Evolutionary conservation across 2,888 invertebrate genomes (phyloP).

Genomic region (Leptura quadrifasciata): DNA sequence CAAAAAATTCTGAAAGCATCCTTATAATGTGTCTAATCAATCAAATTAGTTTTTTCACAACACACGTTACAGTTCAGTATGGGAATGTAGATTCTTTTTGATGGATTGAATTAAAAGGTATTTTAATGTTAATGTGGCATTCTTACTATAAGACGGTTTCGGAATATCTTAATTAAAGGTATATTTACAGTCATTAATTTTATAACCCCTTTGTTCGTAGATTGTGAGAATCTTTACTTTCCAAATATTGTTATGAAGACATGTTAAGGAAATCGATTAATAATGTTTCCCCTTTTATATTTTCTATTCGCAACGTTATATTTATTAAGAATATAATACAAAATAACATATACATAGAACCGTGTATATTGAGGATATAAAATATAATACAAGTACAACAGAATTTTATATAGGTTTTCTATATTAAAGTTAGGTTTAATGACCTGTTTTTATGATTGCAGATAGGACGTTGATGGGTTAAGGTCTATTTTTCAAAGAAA

Average conservation of each 20-base stretch:
- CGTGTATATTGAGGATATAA: no score
- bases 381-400: no score
- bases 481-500: no score
- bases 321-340: no score
- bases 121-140: conserved; percentile 36
- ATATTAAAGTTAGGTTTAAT: no score
- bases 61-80: conserved; percentile 28
- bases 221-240: conserved; percentile 29
- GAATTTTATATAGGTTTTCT: no score
- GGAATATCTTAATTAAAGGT: conserved; percentile 38
- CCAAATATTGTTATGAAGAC: conserved; percentile 19
- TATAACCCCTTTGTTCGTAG: conserved; percentile 19
- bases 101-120: conserved; percentile 35
- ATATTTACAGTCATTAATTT: conserved; percentile 39
- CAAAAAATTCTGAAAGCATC: conserved; percentile 26
- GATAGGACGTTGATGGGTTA: no score
- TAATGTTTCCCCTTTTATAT: neutral
- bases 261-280: neutral
- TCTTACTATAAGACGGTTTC: conserved; percentile 21
- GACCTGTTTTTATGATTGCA: no score
- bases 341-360: no score
- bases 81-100: conserved; percentile 29
- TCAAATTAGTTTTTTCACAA: conserved; percentile 32
- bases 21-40: conserved; percentile 29
- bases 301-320: no score